A percentile compares a stretch with the other conserved stretches of the same genome.
These are phyloP conservation scores for Papilio gigon DNA, from an alignment of 2,888 invertebrate genomes.

Conservation along the genomic window DNA sequence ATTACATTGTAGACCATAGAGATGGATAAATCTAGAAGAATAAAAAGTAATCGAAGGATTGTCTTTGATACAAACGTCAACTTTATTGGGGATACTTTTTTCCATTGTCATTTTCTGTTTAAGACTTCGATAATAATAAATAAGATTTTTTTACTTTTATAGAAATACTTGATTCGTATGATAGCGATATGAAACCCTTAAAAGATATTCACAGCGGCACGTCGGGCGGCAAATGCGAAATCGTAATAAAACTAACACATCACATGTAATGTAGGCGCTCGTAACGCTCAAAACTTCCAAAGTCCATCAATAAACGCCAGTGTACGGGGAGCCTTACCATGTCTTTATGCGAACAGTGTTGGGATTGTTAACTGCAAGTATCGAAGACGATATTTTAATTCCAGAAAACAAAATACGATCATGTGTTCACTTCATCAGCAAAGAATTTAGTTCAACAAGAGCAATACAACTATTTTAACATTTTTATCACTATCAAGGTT, in stretches of 20 bases:
- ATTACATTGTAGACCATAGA: too few relatives aligned
- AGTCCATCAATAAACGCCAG: constrained; percentile 81
- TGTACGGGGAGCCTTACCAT: constrained; percentile 70
- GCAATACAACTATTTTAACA: too few relatives aligned
- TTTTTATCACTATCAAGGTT: too few relatives aligned
- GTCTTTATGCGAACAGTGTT: constrained; percentile 53
- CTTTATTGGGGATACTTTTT: too few relatives aligned
- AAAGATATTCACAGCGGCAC: constrained; percentile 55
- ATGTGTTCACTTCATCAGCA: too few relatives aligned
- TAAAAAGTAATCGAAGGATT: too few relatives aligned
- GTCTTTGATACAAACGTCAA: too few relatives aligned
- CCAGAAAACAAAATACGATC: too few relatives aligned
- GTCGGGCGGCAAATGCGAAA: constrained; percentile 82
- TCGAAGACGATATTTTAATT: constrained; percentile 40
- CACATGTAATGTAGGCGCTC: constrained; percentile 78
- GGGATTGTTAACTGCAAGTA: constrained; percentile 41
- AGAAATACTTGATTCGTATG: constrained; percentile 14
- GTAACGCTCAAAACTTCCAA: constrained; percentile 82
- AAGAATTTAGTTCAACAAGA: too few relatives aligned
- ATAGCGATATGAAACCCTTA: constrained; percentile 48
- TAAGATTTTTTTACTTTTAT: neutral
- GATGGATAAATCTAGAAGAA: too few relatives aligned
- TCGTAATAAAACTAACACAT: constrained; percentile 80
- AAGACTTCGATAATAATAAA: neutral
- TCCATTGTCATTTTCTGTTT: neutral